phyloP scores from a whole-genome alignment of 1,140 invertebrate species.

The Bacillus rossius region DNA sequence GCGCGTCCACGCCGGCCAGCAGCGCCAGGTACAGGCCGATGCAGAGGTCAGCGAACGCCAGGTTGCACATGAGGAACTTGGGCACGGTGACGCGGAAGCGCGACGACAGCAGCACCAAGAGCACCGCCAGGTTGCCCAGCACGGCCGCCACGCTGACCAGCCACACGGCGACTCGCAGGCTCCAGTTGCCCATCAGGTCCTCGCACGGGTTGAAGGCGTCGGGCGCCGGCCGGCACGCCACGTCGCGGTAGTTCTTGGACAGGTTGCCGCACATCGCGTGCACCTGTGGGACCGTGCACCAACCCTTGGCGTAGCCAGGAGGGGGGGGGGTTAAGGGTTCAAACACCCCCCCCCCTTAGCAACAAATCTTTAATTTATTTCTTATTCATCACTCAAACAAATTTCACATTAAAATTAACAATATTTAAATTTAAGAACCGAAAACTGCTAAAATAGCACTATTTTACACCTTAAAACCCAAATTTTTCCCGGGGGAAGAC shows the following conservation, averaged over 20 bases:
- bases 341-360: too few relatives aligned
- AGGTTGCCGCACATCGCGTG: constrained; percentile 35
- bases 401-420: too few relatives aligned
- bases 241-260: constrained; percentile 36
- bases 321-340: too few relatives aligned
- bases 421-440: too few relatives aligned
- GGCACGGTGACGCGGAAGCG: constrained; percentile 60
- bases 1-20: constrained; percentile 73
- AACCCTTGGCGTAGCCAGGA: too few relatives aligned
- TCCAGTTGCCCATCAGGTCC: constrained; percentile 82
- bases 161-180: constrained; percentile 77
- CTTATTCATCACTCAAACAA: too few relatives aligned
- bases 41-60: constrained; percentile 82
- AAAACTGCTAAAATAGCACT: too few relatives aligned
- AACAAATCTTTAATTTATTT: too few relatives aligned
- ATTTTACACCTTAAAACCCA: too few relatives aligned
- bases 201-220: constrained; percentile 87
- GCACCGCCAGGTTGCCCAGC: constrained; percentile 76
- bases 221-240: constrained; percentile 63
- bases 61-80: constrained; percentile 79
- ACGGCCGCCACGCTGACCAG: constrained; percentile 58
- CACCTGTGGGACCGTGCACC: too few relatives aligned
- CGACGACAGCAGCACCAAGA: constrained; percentile 62
- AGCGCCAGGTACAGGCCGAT: constrained; percentile 80
- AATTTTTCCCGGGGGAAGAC: too few relatives aligned